These are phyloP conservation scores for Varanus salvator DNA, from an alignment of 2,113 vertebrate genomes.

Conservation along the genomic window DNA sequence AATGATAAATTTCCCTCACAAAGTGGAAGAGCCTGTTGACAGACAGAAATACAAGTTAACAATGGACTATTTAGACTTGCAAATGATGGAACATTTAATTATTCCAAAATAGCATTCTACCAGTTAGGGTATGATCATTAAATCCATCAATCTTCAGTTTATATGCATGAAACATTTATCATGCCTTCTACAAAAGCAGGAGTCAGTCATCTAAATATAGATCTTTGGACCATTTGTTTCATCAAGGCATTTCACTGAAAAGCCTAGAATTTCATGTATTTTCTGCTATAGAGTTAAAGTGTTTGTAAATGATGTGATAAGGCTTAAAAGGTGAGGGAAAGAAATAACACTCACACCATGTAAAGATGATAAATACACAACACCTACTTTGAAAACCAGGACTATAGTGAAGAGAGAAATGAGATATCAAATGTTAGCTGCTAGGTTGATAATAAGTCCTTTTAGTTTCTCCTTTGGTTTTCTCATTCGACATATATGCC, in stretches of 20 bases:
- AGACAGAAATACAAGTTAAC: conserved; percentile 76
- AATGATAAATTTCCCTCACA: conserved; percentile 79
- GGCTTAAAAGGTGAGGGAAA: conserved; percentile 73
- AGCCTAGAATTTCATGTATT: conserved; percentile 81
- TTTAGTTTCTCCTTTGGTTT: conserved; percentile 38
- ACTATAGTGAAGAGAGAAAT: conserved; percentile 69
- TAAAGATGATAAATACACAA: conserved; percentile 75
- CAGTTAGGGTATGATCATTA: conserved; percentile 77
- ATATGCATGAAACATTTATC: conserved; percentile 78
- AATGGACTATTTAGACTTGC: conserved; percentile 81
- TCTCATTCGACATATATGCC: conserved; percentile 58
- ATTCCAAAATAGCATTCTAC: conserved; percentile 78
- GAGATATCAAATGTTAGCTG: conserved; percentile 54
- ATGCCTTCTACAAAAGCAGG: conserved; percentile 76
- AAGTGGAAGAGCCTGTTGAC: conserved; percentile 76
- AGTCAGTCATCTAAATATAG: conserved; percentile 83
- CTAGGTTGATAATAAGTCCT: conserved; percentile 63
- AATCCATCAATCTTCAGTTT: conserved; percentile 80
- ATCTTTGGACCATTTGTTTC: conserved; percentile 79
- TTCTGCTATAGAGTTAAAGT: conserved; percentile 81
- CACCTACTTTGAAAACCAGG: conserved; percentile 61
- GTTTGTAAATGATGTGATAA: conserved; percentile 80
- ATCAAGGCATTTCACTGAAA: conserved; percentile 74
- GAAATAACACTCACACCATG: conserved; percentile 69
- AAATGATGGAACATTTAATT: conserved; percentile 83